Base-by-base conservation (phyloP, 2,888 invertebrate species). In the Drosophila seclusa region DNA sequence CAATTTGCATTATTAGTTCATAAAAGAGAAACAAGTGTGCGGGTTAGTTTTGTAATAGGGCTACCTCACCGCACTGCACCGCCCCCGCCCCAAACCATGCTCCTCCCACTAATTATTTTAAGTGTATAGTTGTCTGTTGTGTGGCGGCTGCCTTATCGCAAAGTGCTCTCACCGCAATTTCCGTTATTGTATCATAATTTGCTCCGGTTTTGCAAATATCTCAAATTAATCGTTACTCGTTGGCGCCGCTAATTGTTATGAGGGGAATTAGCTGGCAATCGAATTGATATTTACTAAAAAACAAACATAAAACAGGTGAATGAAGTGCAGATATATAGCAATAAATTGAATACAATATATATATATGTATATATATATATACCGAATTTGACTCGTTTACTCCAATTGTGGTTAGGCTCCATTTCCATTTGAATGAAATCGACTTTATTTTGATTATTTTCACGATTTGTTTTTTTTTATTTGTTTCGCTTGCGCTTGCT, bases 1-100 rank as follows among this genome's bases (percentile, higher is more conserved):
- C 62, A 68, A 76, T 78, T 82, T 80, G 60, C 83, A 80, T 85
- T 88, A 73, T 85, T 89, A 80, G 70, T 78, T 68, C 40, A 65
- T 87, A 70, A 68, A 77, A 16, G 45, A 45, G 45, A 24, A 4
- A 24, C 16, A 16, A 16, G 13, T 45, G 45, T 45, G 42, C 3
- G 45, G 21, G 45, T 8, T 82, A 75, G 76, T 78, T 76, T 36
- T 58, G n/a, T 53, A 67, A 65, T 52, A 57, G 54, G 53, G 24
- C 24, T 65, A 8, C 36, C 49, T 13, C 45, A 24, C 16, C 31
- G 6, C 24, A 10, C 38, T 24, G 24, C 27, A 27, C 60, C 2
- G 29, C 18, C 27, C 16, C 48, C 24, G 31, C 21, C 16, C 36
- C 48, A 21, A 58, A 49, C 55, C 55, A 3, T 13, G 18, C 45